Base-by-base conservation (phyloP, 2,797 vertebrate genomes). In the Falco peregrinus region DNA sequence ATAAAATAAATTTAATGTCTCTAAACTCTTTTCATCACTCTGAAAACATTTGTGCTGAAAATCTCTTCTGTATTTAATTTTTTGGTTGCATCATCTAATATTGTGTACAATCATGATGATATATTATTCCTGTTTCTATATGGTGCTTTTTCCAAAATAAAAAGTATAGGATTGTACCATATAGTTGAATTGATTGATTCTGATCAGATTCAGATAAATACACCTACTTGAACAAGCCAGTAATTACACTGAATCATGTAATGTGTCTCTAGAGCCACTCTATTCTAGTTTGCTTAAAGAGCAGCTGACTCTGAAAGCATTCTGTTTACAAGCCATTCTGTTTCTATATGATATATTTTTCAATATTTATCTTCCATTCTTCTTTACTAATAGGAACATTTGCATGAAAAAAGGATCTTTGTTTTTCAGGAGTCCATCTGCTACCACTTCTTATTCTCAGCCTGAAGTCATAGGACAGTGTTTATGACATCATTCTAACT, bases 371-470 rank as follows among this genome's bases (percentile, higher is more conserved):
- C 65, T 95, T 73, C 67, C 78, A 60, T 85, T 96, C 73, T 88
- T 94, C 85, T 95, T 95, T 93, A 84, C 89, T 96, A 93, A 85
- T 57, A 82, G 53, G 64, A 96, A 54, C 29, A 97, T 96, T 96
- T 96, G 70, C 74, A 93, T 97, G 86, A 94, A 97, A 97, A 94
- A 37, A 20, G 59, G 65, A 84, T 79, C 76, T 87, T 97, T 96
- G 43, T 86, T 97, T 95, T 90, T 93, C 37, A n/a, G 87, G 87
- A 94, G 63, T 91, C 96, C 97, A 98, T 97, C 97, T 98, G 96
- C 91, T 97, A 43, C 47, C 61, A 51, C 54, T 96, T 73, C 74
- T 97, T 97, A 84, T 96, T 97, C 93, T 93, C 69, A 96, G 82
- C 93, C 84, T 63, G 48, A 94, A 97, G 92, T 95, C 86, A 95